Percentiles rank a stretch among this genome's conserved stretches.
These are phyloP conservation scores for Lasioglossum villosulum DNA, from an alignment of 2,888 invertebrate genomes.

Conservation along the genomic window DNA sequence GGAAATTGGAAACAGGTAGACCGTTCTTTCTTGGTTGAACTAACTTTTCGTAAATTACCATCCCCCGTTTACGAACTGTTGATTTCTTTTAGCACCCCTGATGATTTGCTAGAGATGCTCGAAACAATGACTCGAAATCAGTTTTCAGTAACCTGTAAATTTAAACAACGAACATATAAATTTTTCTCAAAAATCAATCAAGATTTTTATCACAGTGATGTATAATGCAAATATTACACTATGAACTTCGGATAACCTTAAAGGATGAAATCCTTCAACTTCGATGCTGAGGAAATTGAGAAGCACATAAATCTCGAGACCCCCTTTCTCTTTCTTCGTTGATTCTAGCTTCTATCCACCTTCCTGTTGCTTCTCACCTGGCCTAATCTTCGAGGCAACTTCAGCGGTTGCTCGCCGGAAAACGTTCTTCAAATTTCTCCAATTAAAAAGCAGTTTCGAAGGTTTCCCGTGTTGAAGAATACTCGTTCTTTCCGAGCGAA, in stretches of 20 bases:
- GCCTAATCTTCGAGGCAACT: constrained; percentile 2
- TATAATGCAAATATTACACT: too few relatives aligned
- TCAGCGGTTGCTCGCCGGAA: constrained; percentile 13
- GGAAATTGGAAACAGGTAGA: background rate
- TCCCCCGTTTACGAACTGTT: too few relatives aligned
- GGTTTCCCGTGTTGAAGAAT: constrained; percentile 5
- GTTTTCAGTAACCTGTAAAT: background rate
- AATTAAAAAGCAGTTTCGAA: constrained; percentile 40
- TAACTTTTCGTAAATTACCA: background rate
- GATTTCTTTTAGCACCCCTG: too few relatives aligned
- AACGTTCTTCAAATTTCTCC: background rate
- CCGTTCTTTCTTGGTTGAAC: background rate
- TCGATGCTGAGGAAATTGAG: background rate
- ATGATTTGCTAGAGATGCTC: too few relatives aligned
- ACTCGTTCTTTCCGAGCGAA: constrained; percentile 26
- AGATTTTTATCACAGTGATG: background rate
- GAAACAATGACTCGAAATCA: too few relatives aligned
- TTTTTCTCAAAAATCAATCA: background rate
- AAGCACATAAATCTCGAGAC: too few relatives aligned
- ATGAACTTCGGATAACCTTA: too few relatives aligned
- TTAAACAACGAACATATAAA: background rate
- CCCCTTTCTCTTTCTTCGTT: background rate
- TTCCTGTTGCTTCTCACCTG: background rate
- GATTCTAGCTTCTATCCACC: background rate
- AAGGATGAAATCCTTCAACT: background rate